phyloP scores from a whole-genome alignment of 1,140 invertebrate species.

The Stenopsyche tienmushanensis region DNA sequence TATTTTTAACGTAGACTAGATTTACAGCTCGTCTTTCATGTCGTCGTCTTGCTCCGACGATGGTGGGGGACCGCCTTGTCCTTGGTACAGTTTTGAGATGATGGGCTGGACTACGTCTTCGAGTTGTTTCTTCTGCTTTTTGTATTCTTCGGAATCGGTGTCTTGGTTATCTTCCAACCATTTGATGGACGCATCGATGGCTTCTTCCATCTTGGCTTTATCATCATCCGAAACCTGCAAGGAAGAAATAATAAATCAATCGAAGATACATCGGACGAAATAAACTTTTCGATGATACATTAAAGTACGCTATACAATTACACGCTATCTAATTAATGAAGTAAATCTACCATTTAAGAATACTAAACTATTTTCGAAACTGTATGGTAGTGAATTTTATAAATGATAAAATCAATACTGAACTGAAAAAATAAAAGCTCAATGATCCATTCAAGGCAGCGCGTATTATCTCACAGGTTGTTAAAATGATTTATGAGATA shows the following conservation, averaged over 20 bases:
- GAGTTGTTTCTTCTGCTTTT: constrained; percentile 96
- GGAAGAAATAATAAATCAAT: not conserved
- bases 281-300: no score
- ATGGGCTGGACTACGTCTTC: constrained; percentile 96
- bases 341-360: no score
- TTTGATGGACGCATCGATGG: constrained; percentile 95
- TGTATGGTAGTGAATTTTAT: no score
- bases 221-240: constrained; percentile 76
- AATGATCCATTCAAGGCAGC: no score
- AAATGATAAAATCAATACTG: no score
- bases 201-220: constrained; percentile 93
- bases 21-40: constrained; percentile 86
- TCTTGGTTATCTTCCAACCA: constrained; percentile 97
- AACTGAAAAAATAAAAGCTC: no score
- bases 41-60: constrained; percentile 73
- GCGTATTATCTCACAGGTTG: no score
- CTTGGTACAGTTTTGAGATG: constrained; percentile 95
- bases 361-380: no score
- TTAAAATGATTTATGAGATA: no score
- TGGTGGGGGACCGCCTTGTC: constrained; percentile 73
- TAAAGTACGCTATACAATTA: no score
- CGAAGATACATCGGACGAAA: not conserved
- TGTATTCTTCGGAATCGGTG: constrained; percentile 90
- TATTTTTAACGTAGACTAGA: not conserved
- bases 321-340: no score